Evolutionary conservation across 2,113 vertebrate genomes (phyloP), one percentile per base, ranked within the genome.

Genomic region (Carollia perspicillata): DNA sequence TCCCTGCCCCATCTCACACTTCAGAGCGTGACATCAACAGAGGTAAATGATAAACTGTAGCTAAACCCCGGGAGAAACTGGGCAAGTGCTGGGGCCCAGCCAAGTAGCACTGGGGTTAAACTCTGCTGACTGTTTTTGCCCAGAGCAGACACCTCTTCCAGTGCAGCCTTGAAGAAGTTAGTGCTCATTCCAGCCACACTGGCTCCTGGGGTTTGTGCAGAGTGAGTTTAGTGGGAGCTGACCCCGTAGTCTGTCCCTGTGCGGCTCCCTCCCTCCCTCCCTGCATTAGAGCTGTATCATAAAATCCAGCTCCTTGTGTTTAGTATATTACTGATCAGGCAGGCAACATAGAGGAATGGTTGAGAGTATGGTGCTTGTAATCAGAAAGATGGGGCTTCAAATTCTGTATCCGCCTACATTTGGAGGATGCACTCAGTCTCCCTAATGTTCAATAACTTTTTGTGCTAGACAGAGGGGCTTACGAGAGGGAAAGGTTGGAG

Each of bases 371-470:
- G 47, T 65, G 72, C 94, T 37, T 83, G 20, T 75, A n/a, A 74
- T 90, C 51, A 58, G 63, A 91, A 37, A 93, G 44, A 89, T 16
- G 18, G 33, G 47, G 86, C 35, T 66, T 84, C 75, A 60, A 51
- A 86, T 77, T 92, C 37, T 90, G 0, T 53, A 68, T 80, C 72
- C 30, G 9, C 60, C 53, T 86, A 65, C 58, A 68, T 84, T 69
- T 92, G 22, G 47, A 58, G 44, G 26, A 60, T 22, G 28, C 28
- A 75, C 11, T 69, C 77, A 72, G 30, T 3, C 8, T 92, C 51
- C 28, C 23, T 68, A 33, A 58, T 3, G 22, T 65, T 63, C 44
- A 23, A 0, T 58, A 69, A 63, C 10, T 5, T 69, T 92, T 75
- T 80, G 49, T 63, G 49, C 55, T 49, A 4, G 22, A 42, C 12